Base-by-base conservation (phyloP, 2,888 invertebrate genomes). In the Muscina levida region DNA sequence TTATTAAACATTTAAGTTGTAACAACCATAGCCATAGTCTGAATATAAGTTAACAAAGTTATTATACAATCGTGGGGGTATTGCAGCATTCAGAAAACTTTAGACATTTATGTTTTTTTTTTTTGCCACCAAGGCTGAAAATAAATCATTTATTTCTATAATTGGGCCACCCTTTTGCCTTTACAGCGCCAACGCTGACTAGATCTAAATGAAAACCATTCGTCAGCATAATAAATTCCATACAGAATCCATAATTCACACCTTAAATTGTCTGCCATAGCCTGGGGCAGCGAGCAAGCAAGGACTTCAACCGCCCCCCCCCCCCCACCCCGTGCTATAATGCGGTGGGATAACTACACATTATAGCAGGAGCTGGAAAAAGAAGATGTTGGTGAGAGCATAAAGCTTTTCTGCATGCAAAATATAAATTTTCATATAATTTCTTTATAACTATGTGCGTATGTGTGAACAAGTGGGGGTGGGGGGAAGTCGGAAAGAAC, bases 371-470 rank as follows among this genome's bases (percentile, higher is more conserved):
- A n/a, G n/a, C 6, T 31, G 39, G 8, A 31, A 31, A 31, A 31
- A 31, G 31, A 31, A 8, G 31, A 19, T 51, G 51, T 19, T n/a
- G 51, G 8, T 10, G 51, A 6, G 51, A 3, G 19, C 19, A 22
- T 22, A 22, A 31, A 15, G 17, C 37, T 51, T 39, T 48, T 51
- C 53, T 44, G 19, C 31, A 24, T 26, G 31, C 19, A 39, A 68
- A 66, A 26, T 66, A 66, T 66, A 67, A 67, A 59, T 67, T 67
- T 51, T 67, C 37, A 67, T 51, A 68, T 68, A 68, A 68, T 53
- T 68, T 68, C 24, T 51, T 37, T 39, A 53, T 68, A 53, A 68
- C 67, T 51, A 68, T 24, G 39, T 19, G 37, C 39, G 67, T 44
- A 67, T 22, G 37, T 51, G 19, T 67, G 48, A 66, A 19, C 8